A percentile compares a stretch with the other conserved stretches of the same genome.
Conservation (phyloP, 2,797 vertebrate species). For the Babyrousa celebensis region DNA sequence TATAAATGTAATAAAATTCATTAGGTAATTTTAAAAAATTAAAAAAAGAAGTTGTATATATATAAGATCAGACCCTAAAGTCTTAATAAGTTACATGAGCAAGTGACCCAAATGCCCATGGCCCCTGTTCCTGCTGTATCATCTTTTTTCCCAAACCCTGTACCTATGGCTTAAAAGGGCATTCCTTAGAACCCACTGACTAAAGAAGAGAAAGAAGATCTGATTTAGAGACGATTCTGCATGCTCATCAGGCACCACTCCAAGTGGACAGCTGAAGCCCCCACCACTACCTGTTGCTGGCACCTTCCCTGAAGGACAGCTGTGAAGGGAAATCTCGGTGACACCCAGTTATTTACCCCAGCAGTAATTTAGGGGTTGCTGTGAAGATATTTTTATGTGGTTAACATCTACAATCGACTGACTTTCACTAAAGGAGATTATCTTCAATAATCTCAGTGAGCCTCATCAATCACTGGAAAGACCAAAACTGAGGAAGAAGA, state of each 20-base stretch:
- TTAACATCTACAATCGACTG: not conserved
- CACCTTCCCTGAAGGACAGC: not conserved
- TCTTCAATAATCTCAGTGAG: not conserved
- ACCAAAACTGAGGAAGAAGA: slow-evolving; percentile 1
- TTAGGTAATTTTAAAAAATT: too few relatives aligned
- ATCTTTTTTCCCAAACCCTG: not conserved
- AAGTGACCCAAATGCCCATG: not conserved
- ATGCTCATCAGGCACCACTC: not conserved
- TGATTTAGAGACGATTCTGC: not conserved
- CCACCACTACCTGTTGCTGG: too few relatives aligned
- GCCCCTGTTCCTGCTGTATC: not conserved
- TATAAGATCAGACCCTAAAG: not conserved
- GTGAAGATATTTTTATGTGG: not conserved
- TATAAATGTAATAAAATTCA: too few relatives aligned
- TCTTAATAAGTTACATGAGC: not conserved
- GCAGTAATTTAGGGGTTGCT: not conserved
- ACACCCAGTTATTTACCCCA: not conserved
- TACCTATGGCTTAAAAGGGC: not conserved
- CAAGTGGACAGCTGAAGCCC: not conserved
- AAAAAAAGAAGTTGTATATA: too few relatives aligned
- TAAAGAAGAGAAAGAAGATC: not conserved
- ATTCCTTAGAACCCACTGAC: not conserved
- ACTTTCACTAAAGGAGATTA: not conserved
- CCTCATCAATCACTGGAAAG: not conserved
- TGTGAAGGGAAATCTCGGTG: not conserved